phyloP scores from a whole-genome alignment of 2,888 invertebrate species.

The Parnassius orleans region DNA sequence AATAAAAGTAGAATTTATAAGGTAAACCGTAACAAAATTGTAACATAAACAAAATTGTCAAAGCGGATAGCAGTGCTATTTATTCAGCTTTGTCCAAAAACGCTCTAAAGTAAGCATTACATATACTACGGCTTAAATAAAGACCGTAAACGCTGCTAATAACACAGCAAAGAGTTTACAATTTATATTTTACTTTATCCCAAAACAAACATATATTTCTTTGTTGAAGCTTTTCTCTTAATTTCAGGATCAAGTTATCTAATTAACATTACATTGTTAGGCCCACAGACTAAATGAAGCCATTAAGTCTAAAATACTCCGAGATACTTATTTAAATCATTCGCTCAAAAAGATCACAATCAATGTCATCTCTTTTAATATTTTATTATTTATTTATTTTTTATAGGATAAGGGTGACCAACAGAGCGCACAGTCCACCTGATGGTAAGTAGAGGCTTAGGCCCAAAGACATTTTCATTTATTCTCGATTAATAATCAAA shows the following conservation, averaged over 20 bases:
- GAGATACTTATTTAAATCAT: slow-evolving; percentile 50
- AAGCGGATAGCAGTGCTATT: slow-evolving; percentile 22
- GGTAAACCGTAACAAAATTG: slow-evolving; percentile 7
- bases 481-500: too few relatives aligned
- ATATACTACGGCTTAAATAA: slow-evolving; percentile 25
- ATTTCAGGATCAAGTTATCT: slow-evolving; percentile 57
- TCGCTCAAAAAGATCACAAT: slow-evolving; percentile 33
- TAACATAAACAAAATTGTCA: slow-evolving; percentile 23
- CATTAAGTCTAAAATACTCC: slow-evolving; percentile 51
- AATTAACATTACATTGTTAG: slow-evolving; percentile 56
- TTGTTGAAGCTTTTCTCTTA: slow-evolving; percentile 46
- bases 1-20: too few relatives aligned
- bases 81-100: slow-evolving; percentile 24
- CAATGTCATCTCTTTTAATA: slow-evolving; percentile 24
- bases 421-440: too few relatives aligned
- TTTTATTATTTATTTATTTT: slow-evolving; percentile 1
- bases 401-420: too few relatives aligned
- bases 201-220: slow-evolving; percentile 32
- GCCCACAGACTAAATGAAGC: slow-evolving; percentile 53
- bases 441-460: too few relatives aligned
- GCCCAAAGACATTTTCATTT: too few relatives aligned
- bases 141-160: slow-evolving; percentile 24
- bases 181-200: slow-evolving; percentile 21
- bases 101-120: slow-evolving; percentile 19
- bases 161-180: slow-evolving; percentile 18